Evolutionary conservation across 2,797 vertebrate genomes (phyloP), one percentile per base, ranked within the genome.

Genomic region (Picus viridis): DNA sequence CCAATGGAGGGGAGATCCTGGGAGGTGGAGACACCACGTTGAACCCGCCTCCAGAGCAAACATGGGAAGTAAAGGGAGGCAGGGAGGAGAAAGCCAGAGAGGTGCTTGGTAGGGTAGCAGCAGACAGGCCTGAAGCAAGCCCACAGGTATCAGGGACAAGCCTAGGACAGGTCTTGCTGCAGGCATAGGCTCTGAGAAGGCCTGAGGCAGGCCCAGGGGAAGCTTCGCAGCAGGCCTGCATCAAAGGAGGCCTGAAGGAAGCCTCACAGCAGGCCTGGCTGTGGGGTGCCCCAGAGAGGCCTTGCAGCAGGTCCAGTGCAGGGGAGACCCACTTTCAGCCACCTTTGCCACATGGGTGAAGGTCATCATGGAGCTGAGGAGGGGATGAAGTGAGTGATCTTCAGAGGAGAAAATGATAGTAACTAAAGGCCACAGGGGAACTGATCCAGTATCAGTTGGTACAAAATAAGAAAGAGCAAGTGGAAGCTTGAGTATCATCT

Each of bases 301-400:
- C 14, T 49, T 0, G 0, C 12, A 13, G 39, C 47, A 29, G 45
- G 10, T 12, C 26, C 1, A 1, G 1, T 30, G 43, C 8, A 12
- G 13, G 51, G 16, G 14, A 49, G n/a, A 8, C 1, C 29, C 2
- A 2, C 36, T 61, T 30, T 34, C 58, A 24, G 16, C 12, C n/a
- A 9, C 5, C 12, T 71, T 3, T 41, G 45, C 32, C 16, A 6
- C 16, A 16, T 0, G 0, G 29, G 5, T 1, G 0, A 34, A 3
- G 3, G 13, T 5, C 23, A 19, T 18, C 3, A 1, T 0, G 0
- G 3, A 23, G 11, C 1, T 57, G 24, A 6, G 15, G 9, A 61
- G 5, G 6, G 11, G 16, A 58, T 13, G 32, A 39, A 45, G 10
- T 8, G 7, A 27, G 14, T 26, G 11, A 3, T 70, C 7, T 74